These are phyloP conservation scores for Beris morrisii DNA, from an alignment of 2,888 invertebrate species.

Conservation along the genomic window DNA sequence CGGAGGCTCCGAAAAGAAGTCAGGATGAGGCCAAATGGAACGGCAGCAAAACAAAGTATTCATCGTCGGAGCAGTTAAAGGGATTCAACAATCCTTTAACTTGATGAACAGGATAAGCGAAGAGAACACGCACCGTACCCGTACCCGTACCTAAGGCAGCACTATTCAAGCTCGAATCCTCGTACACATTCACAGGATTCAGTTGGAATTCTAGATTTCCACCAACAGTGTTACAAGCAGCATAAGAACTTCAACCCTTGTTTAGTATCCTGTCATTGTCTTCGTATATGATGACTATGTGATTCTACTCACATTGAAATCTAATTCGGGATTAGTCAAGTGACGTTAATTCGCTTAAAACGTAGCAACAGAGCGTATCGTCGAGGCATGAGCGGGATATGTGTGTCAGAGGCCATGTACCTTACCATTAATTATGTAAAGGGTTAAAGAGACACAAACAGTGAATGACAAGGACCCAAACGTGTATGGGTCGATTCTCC, in stretches of 20 bases:
- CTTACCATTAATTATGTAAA: conserved; percentile 30
- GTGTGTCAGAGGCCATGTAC: conserved; percentile 19
- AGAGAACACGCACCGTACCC: conserved; percentile 21
- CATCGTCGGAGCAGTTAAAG: conserved; percentile 22
- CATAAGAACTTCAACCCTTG: conserved; percentile 15
- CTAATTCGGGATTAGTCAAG: conserved; percentile 38
- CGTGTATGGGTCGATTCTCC: too few relatives aligned
- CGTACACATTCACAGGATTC: conserved; percentile 10
- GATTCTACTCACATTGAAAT: conserved; percentile 35
- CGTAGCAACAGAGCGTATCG: conserved; percentile 29
- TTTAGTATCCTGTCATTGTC: conserved; percentile 27
- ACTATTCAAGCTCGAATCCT: conserved; percentile 12
- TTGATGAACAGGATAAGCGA: conserved; percentile 25
- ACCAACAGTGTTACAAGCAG: not conserved
- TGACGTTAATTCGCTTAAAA: conserved; percentile 39
- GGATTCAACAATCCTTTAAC: conserved; percentile 30
- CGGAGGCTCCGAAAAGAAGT: conserved; percentile 7
- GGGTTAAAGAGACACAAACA: conserved; percentile 25
- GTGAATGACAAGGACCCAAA: not conserved
- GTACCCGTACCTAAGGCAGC: not conserved
- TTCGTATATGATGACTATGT: conserved; percentile 25
- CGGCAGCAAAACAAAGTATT: conserved; percentile 8
- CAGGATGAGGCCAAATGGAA: not conserved
- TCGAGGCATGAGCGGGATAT: conserved; percentile 20
- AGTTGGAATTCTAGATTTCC: conserved; percentile 22